Evolutionary conservation across 2,797 vertebrate species (phyloP).

Genomic region (Trachurus trachurus): DNA sequence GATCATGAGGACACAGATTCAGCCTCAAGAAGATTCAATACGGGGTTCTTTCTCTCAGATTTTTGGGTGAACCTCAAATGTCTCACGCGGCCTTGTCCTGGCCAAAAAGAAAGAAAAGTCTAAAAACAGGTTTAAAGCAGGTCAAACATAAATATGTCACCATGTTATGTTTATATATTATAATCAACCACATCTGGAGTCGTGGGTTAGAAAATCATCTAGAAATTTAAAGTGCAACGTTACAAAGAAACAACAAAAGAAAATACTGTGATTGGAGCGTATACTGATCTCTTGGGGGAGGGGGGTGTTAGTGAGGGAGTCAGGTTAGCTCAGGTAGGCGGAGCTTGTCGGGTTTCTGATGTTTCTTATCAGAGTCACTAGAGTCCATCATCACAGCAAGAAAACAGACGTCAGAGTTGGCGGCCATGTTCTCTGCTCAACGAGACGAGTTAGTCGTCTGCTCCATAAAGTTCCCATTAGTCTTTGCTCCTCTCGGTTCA

Average conservation of each 20-base stretch:
- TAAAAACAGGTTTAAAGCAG: conserved; percentile 36
- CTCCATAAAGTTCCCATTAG: conserved; percentile 12
- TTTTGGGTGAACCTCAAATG: background rate
- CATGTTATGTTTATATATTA: conserved; percentile 64
- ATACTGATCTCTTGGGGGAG: conserved; percentile 41
- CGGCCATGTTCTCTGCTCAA: background rate
- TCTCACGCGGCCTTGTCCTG: background rate
- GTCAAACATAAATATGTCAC: conserved; percentile 70
- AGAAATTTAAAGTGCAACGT: conserved; percentile 84
- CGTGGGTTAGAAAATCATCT: conserved; percentile 60
- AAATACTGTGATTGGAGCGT: conserved; percentile 80
- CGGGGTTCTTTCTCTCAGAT: too few species aligned
- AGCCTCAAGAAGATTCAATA: conserved; percentile 1
- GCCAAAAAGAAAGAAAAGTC: background rate
- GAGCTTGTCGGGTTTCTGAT: background rate
- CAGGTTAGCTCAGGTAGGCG: background rate
- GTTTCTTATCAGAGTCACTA: background rate
- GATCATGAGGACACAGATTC: conserved; percentile 21
- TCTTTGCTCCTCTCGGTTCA: conserved; percentile 4
- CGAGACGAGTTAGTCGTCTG: background rate
- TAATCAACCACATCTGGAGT: conserved; percentile 42
- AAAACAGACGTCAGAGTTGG: background rate
- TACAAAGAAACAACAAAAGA: conserved; percentile 60
- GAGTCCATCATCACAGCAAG: conserved; percentile 5
- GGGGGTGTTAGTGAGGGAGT: background rate